These are phyloP conservation scores for Aegithalos caudatus DNA, from an alignment of 2,113 vertebrate genomes.

Conservation along the genomic window DNA sequence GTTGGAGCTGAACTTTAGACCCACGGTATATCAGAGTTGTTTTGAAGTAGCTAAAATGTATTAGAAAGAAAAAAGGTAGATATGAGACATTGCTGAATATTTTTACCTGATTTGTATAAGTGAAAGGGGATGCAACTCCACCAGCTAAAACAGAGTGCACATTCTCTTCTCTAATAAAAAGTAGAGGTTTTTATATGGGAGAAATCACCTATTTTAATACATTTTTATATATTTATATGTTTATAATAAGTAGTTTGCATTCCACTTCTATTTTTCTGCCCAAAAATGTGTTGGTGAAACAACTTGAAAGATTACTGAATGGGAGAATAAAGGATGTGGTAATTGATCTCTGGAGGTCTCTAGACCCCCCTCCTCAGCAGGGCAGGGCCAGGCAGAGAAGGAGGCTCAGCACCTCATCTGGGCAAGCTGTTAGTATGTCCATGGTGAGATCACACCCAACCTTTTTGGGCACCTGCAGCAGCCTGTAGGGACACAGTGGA, in stretches of 20 bases:
- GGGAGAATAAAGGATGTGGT: neutral
- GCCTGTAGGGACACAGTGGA: neutral
- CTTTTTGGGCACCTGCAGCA: neutral
- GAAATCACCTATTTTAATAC: neutral
- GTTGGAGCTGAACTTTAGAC: constrained; percentile 5
- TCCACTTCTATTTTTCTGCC: neutral
- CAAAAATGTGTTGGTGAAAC: neutral
- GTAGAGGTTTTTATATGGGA: neutral
- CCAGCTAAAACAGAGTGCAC: neutral
- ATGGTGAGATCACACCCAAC: fast-evolving
- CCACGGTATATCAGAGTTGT: neutral
- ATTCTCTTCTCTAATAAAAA: neutral
- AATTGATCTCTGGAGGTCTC: neutral
- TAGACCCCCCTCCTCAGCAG: neutral
- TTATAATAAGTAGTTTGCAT: neutral
- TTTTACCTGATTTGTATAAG: neutral
- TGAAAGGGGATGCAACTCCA: neutral
- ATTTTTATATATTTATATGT: neutral
- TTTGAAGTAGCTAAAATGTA: constrained; percentile 15
- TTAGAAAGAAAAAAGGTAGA: neutral
- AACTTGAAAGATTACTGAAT: neutral
- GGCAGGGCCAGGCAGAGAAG: neutral
- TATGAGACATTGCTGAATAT: neutral
- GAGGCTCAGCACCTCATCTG: neutral
- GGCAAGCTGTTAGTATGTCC: neutral